Percentiles rank a stretch among this genome's conserved stretches.
Evolutionary conservation across 30 jellyfish, hydroid and myxozoan species (phyloP).

Genomic region (Morbakka virulenta): DNA sequence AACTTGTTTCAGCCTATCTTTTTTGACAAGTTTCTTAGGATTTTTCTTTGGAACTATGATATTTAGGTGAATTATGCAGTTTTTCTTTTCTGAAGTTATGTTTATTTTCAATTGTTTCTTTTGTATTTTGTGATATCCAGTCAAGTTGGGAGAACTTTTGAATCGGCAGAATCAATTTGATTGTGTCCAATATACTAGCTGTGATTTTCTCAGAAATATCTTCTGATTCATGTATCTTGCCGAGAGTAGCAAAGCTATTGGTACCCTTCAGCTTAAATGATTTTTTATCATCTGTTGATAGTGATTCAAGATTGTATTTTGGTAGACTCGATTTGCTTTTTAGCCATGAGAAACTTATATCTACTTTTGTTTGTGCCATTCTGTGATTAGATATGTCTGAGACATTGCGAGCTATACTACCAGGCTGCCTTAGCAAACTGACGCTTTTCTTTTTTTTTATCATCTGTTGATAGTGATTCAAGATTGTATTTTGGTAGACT

Average conservation of each 20-base stretch:
- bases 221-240: neutral
- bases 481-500: too few relatives aligned
- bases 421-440: neutral
- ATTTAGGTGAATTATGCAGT: neutral
- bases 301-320: too few relatives aligned
- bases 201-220: neutral
- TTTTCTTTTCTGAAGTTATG: constrained; percentile 6
- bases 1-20: constrained; percentile 8
- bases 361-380: neutral
- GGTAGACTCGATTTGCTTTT: neutral
- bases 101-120: neutral
- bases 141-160: neutral
- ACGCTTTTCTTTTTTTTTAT: neutral
- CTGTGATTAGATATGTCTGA: constrained; percentile 1
- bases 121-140: constrained; percentile 3
- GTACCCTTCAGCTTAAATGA: neutral
- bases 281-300: neutral
- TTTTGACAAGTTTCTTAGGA: constrained; percentile 7
- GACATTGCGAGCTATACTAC: neutral
- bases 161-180: neutral
- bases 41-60: constrained; percentile 1
- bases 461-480: neutral
- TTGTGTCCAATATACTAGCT: neutral
- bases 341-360: constrained; percentile 13
- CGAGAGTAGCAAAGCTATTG: neutral